Evolutionary conservation across 2,888 invertebrate genomes (phyloP).

Genomic region (Lagria hirta): DNA sequence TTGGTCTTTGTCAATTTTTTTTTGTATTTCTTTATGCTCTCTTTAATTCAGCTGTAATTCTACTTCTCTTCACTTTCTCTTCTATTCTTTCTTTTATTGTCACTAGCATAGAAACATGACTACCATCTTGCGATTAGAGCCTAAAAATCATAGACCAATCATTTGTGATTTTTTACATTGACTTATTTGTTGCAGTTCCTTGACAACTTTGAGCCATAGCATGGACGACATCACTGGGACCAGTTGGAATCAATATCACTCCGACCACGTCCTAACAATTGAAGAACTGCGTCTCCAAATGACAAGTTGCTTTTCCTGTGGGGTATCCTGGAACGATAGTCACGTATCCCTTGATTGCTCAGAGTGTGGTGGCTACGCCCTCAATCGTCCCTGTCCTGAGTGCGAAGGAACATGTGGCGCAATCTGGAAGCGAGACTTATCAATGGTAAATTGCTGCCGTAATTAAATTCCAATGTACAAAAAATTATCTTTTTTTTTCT

Average conservation of each 20-base stretch:
- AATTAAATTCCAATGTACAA: conserved; percentile 5
- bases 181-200: conserved; percentile 42
- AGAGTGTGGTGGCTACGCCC: conserved; percentile 78
- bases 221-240: conserved; percentile 48
- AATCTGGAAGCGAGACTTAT: conserved; percentile 75
- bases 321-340: conserved; percentile 77
- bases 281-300: conserved; percentile 71
- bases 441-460: conserved; percentile 61
- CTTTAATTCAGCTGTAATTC: too few species aligned
- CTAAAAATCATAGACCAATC: too few species aligned
- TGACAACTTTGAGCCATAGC: conserved; percentile 50
- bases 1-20: too few species aligned
- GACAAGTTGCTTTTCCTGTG: conserved; percentile 76
- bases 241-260: conserved; percentile 39
- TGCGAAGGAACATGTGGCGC: conserved; percentile 74
- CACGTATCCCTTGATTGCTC: conserved; percentile 76
- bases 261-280: conserved; percentile 64
- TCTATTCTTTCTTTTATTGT: too few species aligned
- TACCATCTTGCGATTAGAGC: too few species aligned
- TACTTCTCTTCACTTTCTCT: too few species aligned
- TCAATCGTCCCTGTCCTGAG: conserved; percentile 72
- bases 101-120: too few species aligned
- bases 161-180: neutral
- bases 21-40: too few species aligned
- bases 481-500: conserved; percentile 24